Evolutionary conservation across 2,113 vertebrate genomes (phyloP), one percentile per base, ranked within the genome.

Genomic region (Chaetorhynchus papuensis): DNA sequence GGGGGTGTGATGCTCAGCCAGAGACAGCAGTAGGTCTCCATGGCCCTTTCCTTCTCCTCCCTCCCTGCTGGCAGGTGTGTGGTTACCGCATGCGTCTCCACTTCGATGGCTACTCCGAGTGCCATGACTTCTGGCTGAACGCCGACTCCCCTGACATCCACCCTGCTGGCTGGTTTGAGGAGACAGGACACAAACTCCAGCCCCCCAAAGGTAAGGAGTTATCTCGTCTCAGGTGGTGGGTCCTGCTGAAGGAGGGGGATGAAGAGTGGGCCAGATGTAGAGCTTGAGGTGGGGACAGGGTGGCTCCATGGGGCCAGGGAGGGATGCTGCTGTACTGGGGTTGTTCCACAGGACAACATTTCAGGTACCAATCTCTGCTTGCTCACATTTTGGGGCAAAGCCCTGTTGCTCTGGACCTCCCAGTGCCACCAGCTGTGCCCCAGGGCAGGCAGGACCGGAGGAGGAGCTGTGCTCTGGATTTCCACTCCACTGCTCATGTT

Each of bases 51-150:
- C 30, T 56, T 65, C 44, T 75, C n/a, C 64, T 77, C 53, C 61
- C 57, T 94, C 71, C 52, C 30, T 66, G 24, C 11, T 12, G 69
- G 66, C 91, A 99, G 99, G 99, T 99, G 33, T 99, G 99, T 11
- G 99, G 99, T 41, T 99, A 99, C 91, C 98, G 99, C 54, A 98
- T 99, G 86, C 98, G 99, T 21, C 99, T 99, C 59, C 99, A 99
- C 97, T 99, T 99, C 23, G 99, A 99, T 53, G 99, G 99, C 71
- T 99, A 99, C 96, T 99, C 99, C 0, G 99, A 99, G 94, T 99
- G 99, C 96, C 99, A 99, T 6, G 99, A 99, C 97, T 99, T 99
- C 97, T 99, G 99, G 99, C 98, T 99, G 94, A 99, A 99, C 15
- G 99, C 98, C 63, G 99, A 99, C 96, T 99, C 98, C 23, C 98